Percentiles rank a stretch among this genome's conserved stretches.
These are phyloP conservation scores for Drosophila aldrichi DNA, from an alignment of 2,888 invertebrate species.

Conservation along the genomic window DNA sequence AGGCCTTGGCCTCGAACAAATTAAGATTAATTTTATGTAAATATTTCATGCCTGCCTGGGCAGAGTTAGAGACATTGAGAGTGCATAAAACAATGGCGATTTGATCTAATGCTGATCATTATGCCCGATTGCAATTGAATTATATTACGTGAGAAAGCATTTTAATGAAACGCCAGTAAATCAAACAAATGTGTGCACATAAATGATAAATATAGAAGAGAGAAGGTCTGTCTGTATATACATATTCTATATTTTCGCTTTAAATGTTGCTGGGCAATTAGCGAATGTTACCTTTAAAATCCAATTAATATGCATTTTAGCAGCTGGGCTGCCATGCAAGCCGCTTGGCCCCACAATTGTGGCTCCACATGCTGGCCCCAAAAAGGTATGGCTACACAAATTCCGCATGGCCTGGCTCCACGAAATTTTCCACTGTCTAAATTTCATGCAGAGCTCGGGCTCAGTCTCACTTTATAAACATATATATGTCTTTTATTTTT, in stretches of 20 bases:
- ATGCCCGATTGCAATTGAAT: constrained; percentile 47
- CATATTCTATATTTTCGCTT: background rate
- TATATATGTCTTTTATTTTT: background rate
- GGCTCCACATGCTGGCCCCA: constrained; percentile 24
- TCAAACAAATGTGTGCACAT: background rate
- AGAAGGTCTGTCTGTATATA: too few species aligned
- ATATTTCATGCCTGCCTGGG: constrained; percentile 50
- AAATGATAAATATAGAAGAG: background rate
- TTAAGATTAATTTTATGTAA: constrained; percentile 69
- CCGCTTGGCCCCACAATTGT: constrained; percentile 20
- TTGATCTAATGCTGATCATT: constrained; percentile 45
- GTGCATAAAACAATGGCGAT: constrained; percentile 55
- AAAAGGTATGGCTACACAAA: constrained; percentile 52
- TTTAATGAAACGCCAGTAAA: constrained; percentile 29
- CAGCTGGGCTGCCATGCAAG: constrained; percentile 29
- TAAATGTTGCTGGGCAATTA: constrained; percentile 15
- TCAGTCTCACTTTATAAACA: constrained; percentile 2
- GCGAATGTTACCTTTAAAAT: constrained; percentile 18
- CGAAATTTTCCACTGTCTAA: constrained; percentile 32
- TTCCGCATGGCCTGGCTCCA: constrained; percentile 17
- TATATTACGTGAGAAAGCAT: constrained; percentile 48
- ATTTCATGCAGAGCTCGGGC: constrained; percentile 16
- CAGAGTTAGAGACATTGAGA: constrained; percentile 14
- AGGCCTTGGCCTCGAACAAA: constrained; percentile 37
- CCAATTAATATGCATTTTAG: constrained; percentile 44